Evolutionary conservation across 2,888 invertebrate genomes (phyloP), one percentile per base, ranked within the genome.

Genomic region (Ormyrus pomaceus): DNA sequence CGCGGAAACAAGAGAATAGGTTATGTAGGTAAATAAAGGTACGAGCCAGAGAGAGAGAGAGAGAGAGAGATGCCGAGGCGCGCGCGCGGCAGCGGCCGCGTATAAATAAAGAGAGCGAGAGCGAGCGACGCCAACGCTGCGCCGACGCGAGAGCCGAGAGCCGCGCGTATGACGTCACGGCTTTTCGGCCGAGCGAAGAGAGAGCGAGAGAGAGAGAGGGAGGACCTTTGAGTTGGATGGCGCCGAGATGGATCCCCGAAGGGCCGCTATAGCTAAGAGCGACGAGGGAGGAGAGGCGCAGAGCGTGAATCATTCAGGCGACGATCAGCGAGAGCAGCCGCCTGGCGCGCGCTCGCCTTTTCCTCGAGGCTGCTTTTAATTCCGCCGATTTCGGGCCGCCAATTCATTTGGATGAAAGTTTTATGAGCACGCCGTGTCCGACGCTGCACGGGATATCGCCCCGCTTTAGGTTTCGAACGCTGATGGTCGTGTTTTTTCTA

Each of bases 121-220:
- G 45, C 58, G 56, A 10, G 58, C 66, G 0, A 66, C 2, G 53
- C 7, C 9, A 50, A 11, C 6, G 51, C 46, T 46, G 74, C 79
- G 79, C 74, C 69, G 70, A 55, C 74, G 74, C 70, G 50, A 19
- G 19, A 19, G n/a, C n/a, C n/a, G n/a, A n/a, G 19, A 19, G 19
- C 19, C 19, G 19, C 5, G 50, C 55, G 50, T 19, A 66, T 72
- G 68, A 73, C 73, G 78, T 78, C 78, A 78, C 68, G 61, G 13
- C 55, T 72, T 73, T 78, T 78, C 55, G 66, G 62, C 45, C n/a
- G 59, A 46, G 19, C 1, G 4, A 56, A 34, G 11, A 69, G 8
- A 46, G 58, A 11, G n/a, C 0, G 48, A 50, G 34, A 66, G 51
- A 51, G 19, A 13, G 13, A 48, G 46, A 46, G 55, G 9, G 6